phyloP scores from a whole-genome alignment of 2,797 vertebrate species.

The Pelochelys cantorii region DNA sequence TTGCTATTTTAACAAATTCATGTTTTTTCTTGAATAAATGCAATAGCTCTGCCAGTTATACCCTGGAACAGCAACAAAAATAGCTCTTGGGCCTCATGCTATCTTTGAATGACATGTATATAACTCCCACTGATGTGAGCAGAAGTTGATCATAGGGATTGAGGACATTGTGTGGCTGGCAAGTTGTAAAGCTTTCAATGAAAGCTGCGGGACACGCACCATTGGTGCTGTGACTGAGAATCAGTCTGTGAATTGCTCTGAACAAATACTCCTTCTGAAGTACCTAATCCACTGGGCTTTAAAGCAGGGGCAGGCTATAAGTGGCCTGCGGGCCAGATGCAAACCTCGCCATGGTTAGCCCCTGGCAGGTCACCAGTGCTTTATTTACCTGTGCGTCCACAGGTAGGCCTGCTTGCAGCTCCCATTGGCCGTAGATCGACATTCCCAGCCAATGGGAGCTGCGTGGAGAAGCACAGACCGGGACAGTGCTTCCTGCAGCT shows the following conservation, averaged over 20 bases:
- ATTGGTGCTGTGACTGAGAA: not conserved
- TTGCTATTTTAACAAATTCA: conserved; percentile 34
- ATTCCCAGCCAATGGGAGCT: no score
- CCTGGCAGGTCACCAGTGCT: no score
- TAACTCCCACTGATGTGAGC: not conserved
- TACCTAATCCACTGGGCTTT: not conserved
- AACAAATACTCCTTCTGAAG: not conserved
- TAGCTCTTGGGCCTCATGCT: not conserved
- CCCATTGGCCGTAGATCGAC: no score
- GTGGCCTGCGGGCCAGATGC: no score
- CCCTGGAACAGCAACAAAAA: not conserved
- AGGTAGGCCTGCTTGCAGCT: no score
- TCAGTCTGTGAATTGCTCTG: not conserved
- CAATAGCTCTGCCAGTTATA: not conserved
- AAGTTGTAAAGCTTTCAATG: not conserved
- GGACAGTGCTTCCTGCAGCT: no score
- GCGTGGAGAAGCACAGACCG: no score
- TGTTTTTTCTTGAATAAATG: not conserved
- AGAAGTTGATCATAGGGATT: not conserved
- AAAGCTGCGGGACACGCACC: not conserved
- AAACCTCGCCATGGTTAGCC: no score
- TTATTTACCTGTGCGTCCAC: no score
- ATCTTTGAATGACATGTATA: not conserved
- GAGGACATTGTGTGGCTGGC: not conserved
- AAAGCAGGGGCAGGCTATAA: not conserved